Base-by-base conservation (phyloP, 1,140 invertebrate species). In the Sminthurinus signatus region DNA sequence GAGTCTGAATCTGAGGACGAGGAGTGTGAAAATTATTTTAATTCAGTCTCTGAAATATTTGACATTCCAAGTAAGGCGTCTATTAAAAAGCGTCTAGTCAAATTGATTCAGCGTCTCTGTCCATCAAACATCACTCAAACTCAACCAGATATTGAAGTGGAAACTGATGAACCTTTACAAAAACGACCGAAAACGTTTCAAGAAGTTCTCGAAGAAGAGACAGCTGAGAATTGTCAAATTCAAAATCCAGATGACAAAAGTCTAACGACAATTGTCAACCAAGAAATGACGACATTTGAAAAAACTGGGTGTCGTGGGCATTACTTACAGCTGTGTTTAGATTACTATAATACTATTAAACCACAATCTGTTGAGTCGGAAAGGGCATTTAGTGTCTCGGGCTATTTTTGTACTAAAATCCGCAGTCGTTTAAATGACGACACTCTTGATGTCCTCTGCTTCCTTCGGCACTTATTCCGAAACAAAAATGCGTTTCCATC, bases 341-440 rank as follows among this genome's bases (percentile, higher is more conserved):
- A 56, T 17, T 28, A 15, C n/a, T 63, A 21, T 2, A 12, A 21
- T n/a, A 57, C 39, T 2, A 57, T 63, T n/a, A 32, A 27, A 42
- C 62, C 62, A 48, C 44, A 39, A 12, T 28, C n/a, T 1, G 54
- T 63, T 1, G 62, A 63, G 19, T 57, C 62, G 12, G 62, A 63
- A 31, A 2, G 62, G 1, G 62, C 54, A 2, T 63, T 63, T 46
- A 43, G 29, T 4, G 17, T 36, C 5, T 8, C 52, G 4, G 62
- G 52, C 12, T 57, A 56, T 36, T 25, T 63, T 2, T 63, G 62
- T 21, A 63, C 31, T 2, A 63, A 63, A 57, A 32, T 63, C 10
- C 21, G 42, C n/a, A 23, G 3, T 28, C 21, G 51, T 21, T n/a
- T 57, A 5, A 44, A 28, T 17, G 62, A 57, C 21, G 54, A 56